Percentiles rank a stretch among this genome's conserved stretches.
Evolutionary conservation across 2,113 vertebrate species (phyloP).

Genomic region (Phycodurus eques): DNA sequence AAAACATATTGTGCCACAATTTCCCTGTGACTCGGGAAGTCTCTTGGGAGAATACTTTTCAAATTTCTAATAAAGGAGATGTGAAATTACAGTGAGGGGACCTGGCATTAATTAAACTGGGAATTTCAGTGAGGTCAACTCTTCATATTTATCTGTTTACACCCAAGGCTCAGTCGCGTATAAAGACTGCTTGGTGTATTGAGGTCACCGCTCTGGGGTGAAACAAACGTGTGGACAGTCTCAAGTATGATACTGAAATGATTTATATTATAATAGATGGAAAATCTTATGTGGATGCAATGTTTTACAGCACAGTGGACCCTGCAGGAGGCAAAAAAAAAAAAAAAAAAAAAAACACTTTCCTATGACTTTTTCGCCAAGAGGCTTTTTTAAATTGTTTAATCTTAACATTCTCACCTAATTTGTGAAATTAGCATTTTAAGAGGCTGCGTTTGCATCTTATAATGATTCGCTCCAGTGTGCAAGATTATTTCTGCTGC

Average conservation of each 20-base stretch:
- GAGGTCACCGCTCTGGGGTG: conserved; percentile 59
- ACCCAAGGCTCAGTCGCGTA: conserved; percentile 31
- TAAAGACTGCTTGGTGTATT: conserved; percentile 52
- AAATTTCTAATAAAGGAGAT: conserved; percentile 77
- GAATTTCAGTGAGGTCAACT: conserved; percentile 69
- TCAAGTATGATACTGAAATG: conserved; percentile 41
- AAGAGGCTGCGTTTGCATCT: conserved; percentile 5
- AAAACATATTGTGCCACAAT: conserved; percentile 76
- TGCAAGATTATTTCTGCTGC: conserved; percentile 28
- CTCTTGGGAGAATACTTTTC: conserved; percentile 67
- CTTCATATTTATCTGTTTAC: conserved; percentile 71
- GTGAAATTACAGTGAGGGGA: conserved; percentile 72
- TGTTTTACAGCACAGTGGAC: background rate
- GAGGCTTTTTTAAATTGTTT: conserved; percentile 26
- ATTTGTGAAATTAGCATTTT: conserved; percentile 43
- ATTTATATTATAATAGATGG: conserved; percentile 62
- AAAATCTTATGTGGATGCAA: conserved; percentile 33
- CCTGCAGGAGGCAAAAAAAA: background rate
- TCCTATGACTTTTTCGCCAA: conserved; percentile 14
- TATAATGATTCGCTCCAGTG: conserved; percentile 3
- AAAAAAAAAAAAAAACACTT: background rate
- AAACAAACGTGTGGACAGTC: conserved; percentile 53
- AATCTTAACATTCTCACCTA: conserved; percentile 27
- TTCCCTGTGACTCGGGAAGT: conserved; percentile 64
- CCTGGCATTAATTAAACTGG: conserved; percentile 76